Evolutionary conservation across 2,113 vertebrate genomes (phyloP), one percentile per base, ranked within the genome.

Genomic region (Apaloderma vittatum): DNA sequence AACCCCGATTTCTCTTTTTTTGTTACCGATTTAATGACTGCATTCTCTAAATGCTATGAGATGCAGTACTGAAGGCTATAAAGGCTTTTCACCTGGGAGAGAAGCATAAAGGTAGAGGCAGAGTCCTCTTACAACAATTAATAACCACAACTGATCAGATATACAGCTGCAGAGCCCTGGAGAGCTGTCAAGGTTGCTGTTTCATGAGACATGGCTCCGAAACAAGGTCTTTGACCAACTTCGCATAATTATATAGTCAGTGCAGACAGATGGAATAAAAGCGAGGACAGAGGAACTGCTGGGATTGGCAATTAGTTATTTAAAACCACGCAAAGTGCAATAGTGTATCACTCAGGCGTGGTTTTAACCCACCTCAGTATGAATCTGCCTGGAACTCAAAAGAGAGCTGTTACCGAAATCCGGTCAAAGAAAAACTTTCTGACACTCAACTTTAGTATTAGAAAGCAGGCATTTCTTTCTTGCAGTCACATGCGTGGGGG

Each of bases 131-230:
- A 58, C 65, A 80, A 13, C 17, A n/a, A 30, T 34, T 65, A 88
- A 55, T 62, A 49, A 57, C 30, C 12, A 36, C 20, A n/a, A 18
- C 12, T 30, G 46, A 49, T 19, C 21, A 2, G 0, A 54, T 30
- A n/a, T n/a, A 15, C n/a, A 36, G 62, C 0, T 0, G 54, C 18
- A 45, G 0, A 45, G 1, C 52, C 58, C 29, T 32, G n/a, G 36
- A 73, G 49, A 74, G 26, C 49, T 9, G 2, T 15, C 66, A 37
- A 20, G 7, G 34, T 14, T 77, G 58, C 30, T 61, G 15, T 72
- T 82, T 67, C 66, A n/a, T 32, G 23, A 62, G 29, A 36, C 6
- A 2, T 11, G 15, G 21, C 67, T 79, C 45, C 49, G 32, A 48
- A 52, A n/a, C 24, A 63, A 74, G 34, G 37, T n/a, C 66, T 74